Base-by-base conservation (phyloP, 1,140 invertebrate species). In the Plectus sambesii region DNA sequence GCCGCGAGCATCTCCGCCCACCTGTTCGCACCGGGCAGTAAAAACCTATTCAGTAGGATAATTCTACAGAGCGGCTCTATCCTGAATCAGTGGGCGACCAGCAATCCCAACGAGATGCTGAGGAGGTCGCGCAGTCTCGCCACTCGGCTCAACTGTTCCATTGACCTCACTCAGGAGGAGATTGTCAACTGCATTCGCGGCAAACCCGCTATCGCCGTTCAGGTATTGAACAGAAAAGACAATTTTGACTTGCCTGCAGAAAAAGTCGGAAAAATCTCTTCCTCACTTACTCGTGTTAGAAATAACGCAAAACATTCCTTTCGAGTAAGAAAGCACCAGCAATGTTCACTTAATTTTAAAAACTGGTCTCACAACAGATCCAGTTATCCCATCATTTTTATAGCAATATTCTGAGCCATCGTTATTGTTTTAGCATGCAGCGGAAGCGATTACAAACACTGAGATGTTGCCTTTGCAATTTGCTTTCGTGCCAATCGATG, bases 401-500 rank as follows among this genome's bases (percentile, higher is more conserved):
- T n/a, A n/a, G n/a, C n/a, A n/a, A n/a, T n/a, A n/a, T n/a, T n/a
- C n/a, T n/a, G n/a, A n/a, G n/a, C n/a, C n/a, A n/a, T n/a, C n/a
- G n/a, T n/a, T n/a, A n/a, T n/a, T n/a, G n/a, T n/a, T n/a, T n/a
- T n/a, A n/a, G n/a, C n/a, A n/a, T n/a, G n/a, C n/a, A n/a, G n/a
- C n/a, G n/a, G n/a, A n/a, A n/a, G n/a, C n/a, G n/a, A n/a, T n/a
- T n/a, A n/a, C n/a, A n/a, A n/a, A n/a, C n/a, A n/a, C n/a, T n/a
- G n/a, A n/a, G n/a, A n/a, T n/a, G n/a, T n/a, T n/a, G n/a, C n/a
- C n/a, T n/a, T n/a, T 72, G 5, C 69, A 75, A 38, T 93, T 93
- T 72, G 83, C 87, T 0, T 93, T 93, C 70, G 84, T 89, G 1
- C 87, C 89, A 0, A 82, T 93, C 22, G 82, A 92, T 6, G 89